Evolutionary conservation across 2,113 vertebrate species (phyloP), one percentile per base, ranked within the genome.

Genomic region (Willisornis vidua): DNA sequence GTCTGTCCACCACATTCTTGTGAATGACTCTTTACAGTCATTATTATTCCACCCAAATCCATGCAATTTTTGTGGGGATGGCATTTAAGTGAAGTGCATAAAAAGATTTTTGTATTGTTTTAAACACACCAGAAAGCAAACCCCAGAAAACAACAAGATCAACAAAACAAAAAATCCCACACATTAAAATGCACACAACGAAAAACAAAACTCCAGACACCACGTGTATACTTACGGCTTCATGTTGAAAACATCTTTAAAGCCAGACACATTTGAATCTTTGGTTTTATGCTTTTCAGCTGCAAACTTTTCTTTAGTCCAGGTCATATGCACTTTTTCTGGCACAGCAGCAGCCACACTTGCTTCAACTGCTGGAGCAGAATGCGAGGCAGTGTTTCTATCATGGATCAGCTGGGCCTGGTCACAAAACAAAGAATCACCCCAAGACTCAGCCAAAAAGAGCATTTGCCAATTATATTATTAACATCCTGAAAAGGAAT

Each of bases 401-500:
- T 99, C 99, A 1, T 99, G 99, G 94, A 99, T 99, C 52, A 99
- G 98, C 95, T 99, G 99, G 28, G 99, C 99, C 99, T 99, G 89
- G 81, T 20, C 81, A 95, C 58, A 93, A 87, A 89, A 91, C 24
- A 79, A 73, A 48, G 14, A 67, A 91, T 4, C 19, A 39, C 20
- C 7, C 15, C n/a, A 91, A 79, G 24, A 58, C 46, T 71, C 68
- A 91, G 31, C 6, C 35, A 77, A 66, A 78, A 58, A 25, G 24
- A 67, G 3, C 41, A 55, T 24, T 65, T 41, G 6, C 24, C 86
- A 63, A 66, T 28, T 16, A 51, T 9, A 0, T 35, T 35, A 70
- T 17, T 54, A 48, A 51, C 19, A 39, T 49, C 51, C 31, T 61
- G n/a, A 76, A 82, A 79, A 82, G 33, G 4, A 46, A 43, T 63